Base-by-base conservation (phyloP, 2,797 vertebrate genomes). In the Acipenser ruthenus region DNA sequence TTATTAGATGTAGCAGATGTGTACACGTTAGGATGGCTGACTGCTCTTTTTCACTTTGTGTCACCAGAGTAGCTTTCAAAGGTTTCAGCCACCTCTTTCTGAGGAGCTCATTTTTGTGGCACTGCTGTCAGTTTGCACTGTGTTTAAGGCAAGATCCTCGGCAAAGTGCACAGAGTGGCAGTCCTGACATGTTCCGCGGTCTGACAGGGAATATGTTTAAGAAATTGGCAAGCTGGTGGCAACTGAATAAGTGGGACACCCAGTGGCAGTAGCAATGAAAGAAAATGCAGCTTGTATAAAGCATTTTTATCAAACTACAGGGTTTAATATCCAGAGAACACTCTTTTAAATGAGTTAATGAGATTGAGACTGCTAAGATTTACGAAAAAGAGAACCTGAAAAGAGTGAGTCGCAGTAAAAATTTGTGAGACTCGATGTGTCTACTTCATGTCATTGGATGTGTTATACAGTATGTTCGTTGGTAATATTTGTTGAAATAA, bases 161-260 rank as follows among this genome's bases (percentile, higher is more conserved):
- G 90, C 88, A 89, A 86, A 87, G 88, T 88, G 82, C 82, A 86
- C 89, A 88, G 90, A 90, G 88, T 90, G 93, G 92, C 93, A 93
- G 88, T 78, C 88, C 85, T 93, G 93, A 94, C 89, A 93, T 91
- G 88, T 92, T 92, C 88, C 87, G 88, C 88, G 77, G 88, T 80
- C 87, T 86, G 89, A 93, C 91, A 90, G 88, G 92, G 93, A 96
- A 95, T 94, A 96, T 96, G 94, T 94, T 95, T 92, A 87, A 88
- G 88, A 92, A 83, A 83, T 91, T 90, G 91, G 93, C 93, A 93
- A 90, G 90, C 91, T 93, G 88, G 92, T 93, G 85, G 83, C 83
- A 84, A 84, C 87, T 86, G 88, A 89, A 79, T 83, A 86, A 91
- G 71, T 63, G 73, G 74, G 82, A 80, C 75, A 59, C 69, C 67